Evolutionary conservation across 1,140 invertebrate species (phyloP), one percentile per base, ranked within the genome.

Genomic region (Nephila pilipes): DNA sequence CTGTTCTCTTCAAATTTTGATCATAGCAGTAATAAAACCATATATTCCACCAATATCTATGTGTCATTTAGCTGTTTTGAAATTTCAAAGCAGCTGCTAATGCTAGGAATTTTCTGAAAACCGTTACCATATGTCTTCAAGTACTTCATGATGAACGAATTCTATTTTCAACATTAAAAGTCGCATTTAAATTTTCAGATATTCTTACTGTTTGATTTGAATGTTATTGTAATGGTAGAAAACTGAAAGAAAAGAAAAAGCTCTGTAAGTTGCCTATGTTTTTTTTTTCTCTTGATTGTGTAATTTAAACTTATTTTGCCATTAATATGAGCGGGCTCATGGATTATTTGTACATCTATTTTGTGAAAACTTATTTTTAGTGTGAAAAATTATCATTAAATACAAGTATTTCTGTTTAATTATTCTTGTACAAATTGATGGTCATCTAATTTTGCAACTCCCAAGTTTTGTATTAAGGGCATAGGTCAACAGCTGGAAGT

Each of bases 401-500:
- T 46, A 0, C 0, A 10, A 0, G 12, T 46, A 10, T 46, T 46
- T 46, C 46, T 46, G 12, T 46, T 46, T 46, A 6, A 6, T 46
- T 46, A 46, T 46, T 46, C 0, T 46, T 46, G 12, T 46, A 46
- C 46, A 46, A 10, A 10, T 46, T 4, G 0, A 46, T 0, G 6
- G 46, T 46, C 46, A 46, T 46, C 46, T 10, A 10, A 46, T 10
- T 46, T 6, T 46, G 12, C 12, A 10, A 10, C 46, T 46, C 12
- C n/a, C 12, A n/a, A 2, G 14, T 36, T 36, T 6, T 75, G 18
- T 75, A 20, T 75, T 65, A 75, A 75, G 29, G 69, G 69, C 69
- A 75, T 75, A 75, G 69, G 69, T 75, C 69, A 75, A 75, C 69
- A 75, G 69, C 69, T 75, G 69, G 69, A 5, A 75, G 3, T 75